Evolutionary conservation across 2,113 vertebrate genomes (phyloP), one percentile per base, ranked within the genome.

Genomic region (Hemichromis elongatus): DNA sequence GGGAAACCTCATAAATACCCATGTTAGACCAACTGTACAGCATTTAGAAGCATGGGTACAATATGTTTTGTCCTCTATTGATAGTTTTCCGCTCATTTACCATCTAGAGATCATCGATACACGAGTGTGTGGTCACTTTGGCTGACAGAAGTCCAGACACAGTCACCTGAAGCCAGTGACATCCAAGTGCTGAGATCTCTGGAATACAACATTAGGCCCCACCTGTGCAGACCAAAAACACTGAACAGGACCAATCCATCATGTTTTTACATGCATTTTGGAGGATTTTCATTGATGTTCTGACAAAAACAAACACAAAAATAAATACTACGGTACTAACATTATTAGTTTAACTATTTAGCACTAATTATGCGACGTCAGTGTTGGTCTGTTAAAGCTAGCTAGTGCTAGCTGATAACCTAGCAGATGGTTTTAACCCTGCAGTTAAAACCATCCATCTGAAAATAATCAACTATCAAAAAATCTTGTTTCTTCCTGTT

Each of bases 321-420:
- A 59, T 13, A 57, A 57, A 28, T 16, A 13, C 55, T 57, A 0
- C 28, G 55, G 13, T 28, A 57, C 55, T 4, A 61, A 61, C 30
- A 35, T 35, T 35, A 35, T n/a, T n/a, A 35, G 30, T 61, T 61
- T 35, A 61, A 61, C 57, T 61, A 35, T 61, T 61, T 61, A 35
- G 3, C 57, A 35, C 30, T 61, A 35, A 35, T n/a, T 63, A 63
- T 12, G 19, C 30, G 30, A 7, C 57, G 11, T 2, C 28, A 61
- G 57, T 9, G 26, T 47, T 6, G 35, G 59, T n/a, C 33, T 63
- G 59, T 13, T 63, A 33, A 37, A 63, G 33, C 30, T 63, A 2
- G 18, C 14, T 3, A 5, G 26, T 59, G 8, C 18, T 59, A 0
- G 26, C 56, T 18, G 57, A 61, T 2, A 33, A 5, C 30, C 4